Evolutionary conservation across 2,797 vertebrate genomes (phyloP).

Genomic region (Halcyon badia): DNA sequence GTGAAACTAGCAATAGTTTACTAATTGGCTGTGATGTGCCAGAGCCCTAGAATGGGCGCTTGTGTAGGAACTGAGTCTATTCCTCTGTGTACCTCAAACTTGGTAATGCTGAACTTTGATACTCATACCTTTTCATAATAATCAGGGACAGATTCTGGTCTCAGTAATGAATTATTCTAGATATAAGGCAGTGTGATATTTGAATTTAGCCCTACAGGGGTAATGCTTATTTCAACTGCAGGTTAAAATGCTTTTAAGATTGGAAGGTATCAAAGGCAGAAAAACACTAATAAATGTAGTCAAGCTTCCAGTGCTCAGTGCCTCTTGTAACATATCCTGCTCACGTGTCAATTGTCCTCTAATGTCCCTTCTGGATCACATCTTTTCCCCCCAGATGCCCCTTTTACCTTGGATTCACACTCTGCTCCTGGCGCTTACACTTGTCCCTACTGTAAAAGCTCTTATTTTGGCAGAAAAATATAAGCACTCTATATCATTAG

Average conservation of each 20-base stretch:
- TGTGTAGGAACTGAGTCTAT: background rate
- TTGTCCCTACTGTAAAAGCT: background rate
- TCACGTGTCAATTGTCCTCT: background rate
- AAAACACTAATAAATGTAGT: background rate
- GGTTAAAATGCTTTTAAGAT: background rate
- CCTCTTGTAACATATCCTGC: background rate
- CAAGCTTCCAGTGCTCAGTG: background rate
- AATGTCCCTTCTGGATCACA: background rate
- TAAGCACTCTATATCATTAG: background rate
- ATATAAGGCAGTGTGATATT: background rate
- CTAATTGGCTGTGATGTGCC: background rate
- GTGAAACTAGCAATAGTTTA: background rate
- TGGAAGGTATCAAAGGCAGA: background rate
- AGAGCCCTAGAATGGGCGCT: background rate
- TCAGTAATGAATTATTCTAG: background rate
- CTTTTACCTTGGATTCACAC: background rate
- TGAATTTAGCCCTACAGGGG: background rate
- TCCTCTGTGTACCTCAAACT: background rate
- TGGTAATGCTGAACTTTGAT: background rate
- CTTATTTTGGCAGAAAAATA: background rate
- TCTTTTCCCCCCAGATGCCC: background rate
- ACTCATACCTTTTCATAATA: background rate
- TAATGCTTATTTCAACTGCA: background rate
- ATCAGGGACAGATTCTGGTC: background rate
- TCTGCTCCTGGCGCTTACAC: background rate